phyloP scores from a whole-genome alignment of 2,888 invertebrate genomes.

The Cerceris rybyensis region DNA sequence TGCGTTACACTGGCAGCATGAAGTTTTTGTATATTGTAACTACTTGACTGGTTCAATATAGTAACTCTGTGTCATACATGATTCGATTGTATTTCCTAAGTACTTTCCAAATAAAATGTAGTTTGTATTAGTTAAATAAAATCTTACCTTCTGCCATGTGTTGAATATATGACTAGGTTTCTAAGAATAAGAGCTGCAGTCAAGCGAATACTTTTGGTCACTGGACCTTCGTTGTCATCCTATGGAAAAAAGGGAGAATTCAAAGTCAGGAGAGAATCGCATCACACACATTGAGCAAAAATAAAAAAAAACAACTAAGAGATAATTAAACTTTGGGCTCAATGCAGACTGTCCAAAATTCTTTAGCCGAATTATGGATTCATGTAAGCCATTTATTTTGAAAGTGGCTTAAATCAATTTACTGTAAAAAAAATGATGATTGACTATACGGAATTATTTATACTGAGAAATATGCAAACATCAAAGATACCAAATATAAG shows the following conservation, averaged over 20 bases:
- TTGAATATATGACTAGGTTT: slow-evolving; percentile 98
- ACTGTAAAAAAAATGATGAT: no score
- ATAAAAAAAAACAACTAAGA: slow-evolving; percentile 30
- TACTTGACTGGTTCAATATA: no score
- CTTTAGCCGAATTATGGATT: no score
- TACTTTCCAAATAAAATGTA: background rate
- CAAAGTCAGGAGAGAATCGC: background rate
- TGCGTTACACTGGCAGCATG: no score
- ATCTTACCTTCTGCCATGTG: slow-evolving; percentile 93
- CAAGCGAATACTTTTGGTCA: slow-evolving; percentile 98
- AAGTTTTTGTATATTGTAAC: no score
- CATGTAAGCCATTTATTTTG: no score
- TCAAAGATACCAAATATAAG: no score
- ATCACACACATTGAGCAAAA: slow-evolving; percentile 3
- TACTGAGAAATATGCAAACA: no score
- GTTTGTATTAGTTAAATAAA: background rate
- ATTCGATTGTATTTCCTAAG: slow-evolving; percentile 5
- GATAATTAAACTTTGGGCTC: slow-evolving; percentile 47
- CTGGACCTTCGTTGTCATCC: slow-evolving; percentile 99
- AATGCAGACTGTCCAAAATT: slow-evolving; percentile 38
- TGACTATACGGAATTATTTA: no score
- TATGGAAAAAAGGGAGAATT: slow-evolving; percentile 81
- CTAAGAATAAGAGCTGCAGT: slow-evolving; percentile 98
- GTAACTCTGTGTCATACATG: background rate
- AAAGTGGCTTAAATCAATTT: no score